These are phyloP conservation scores for Aphidius gifuensis DNA, from an alignment of 1,140 invertebrate genomes.

Conservation along the genomic window DNA sequence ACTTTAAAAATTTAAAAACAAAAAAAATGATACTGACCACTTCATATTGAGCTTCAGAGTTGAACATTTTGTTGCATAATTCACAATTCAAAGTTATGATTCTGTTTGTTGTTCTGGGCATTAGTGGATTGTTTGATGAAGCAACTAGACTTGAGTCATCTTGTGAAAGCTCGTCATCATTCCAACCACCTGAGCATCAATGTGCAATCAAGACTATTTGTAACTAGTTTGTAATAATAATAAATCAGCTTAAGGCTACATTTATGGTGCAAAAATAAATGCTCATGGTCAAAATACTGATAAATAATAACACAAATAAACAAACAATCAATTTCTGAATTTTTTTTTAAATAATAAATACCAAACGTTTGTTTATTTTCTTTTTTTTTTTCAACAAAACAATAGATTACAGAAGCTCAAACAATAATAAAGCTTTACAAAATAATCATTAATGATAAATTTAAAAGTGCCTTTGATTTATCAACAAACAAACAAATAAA, in stretches of 20 bases:
- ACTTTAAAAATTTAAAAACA: neutral
- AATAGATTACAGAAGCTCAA: too few species aligned
- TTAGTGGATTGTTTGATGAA: neutral
- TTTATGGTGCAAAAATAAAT: conserved; percentile 40
- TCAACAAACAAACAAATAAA: too few species aligned
- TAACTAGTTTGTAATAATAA: conserved; percentile 47
- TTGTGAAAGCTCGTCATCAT: conserved; percentile 28
- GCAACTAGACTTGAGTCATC: conserved; percentile 13
- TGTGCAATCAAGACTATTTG: conserved; percentile 57
- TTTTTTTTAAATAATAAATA: too few species aligned
- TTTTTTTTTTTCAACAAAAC: too few species aligned
- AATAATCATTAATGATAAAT: too few species aligned
- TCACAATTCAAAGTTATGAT: conserved; percentile 36
- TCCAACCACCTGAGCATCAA: conserved; percentile 55
- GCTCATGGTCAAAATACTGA: conserved; percentile 12
- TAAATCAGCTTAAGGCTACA: conserved; percentile 57
- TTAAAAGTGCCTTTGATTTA: too few species aligned
- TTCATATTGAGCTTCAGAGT: conserved; percentile 47
- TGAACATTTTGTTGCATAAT: conserved; percentile 51
- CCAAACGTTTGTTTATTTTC: too few species aligned
- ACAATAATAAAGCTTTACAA: too few species aligned
- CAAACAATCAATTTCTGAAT: too few species aligned
- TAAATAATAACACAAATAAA: too few species aligned
- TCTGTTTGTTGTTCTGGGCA: neutral
- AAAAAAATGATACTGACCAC: conserved; percentile 39